Base-by-base conservation (phyloP, 2,113 vertebrate species). In the Psammodynastes pulverulentus region DNA sequence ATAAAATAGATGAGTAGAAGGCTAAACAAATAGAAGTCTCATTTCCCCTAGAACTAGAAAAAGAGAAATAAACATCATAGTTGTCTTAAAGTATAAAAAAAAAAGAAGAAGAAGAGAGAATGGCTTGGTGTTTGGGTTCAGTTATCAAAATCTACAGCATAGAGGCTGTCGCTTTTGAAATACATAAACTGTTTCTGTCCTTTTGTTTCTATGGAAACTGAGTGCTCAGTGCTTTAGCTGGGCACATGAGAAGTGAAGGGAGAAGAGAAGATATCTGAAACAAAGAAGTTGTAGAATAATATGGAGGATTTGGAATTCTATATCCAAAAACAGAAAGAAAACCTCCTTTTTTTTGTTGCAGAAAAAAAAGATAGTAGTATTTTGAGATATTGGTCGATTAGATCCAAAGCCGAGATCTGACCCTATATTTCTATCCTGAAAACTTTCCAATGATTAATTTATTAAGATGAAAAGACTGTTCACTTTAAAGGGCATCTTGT, bases 151-250 rank as follows among this genome's bases (percentile, higher is more conserved):
- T 97, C 97, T 95, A 96, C 95, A 97, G 95, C 94, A 97, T 97
- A 98, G 95, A 97, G 95, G 94, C 97, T 97, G 97, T 97, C 97
- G 97, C 96, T 97, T 97, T 97, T 98, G 97, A 98, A 98, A 97
- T 97, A 97, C 96, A 97, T 97, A 98, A 97, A 98, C 96, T 97
- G 96, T 97, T 97, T 97, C 97, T 97, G 94, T 96, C 96, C 96
- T 95, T 96, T 95, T 94, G 98, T 98, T 97, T 97, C 98, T 96
- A 98, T 98, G 96, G 97, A 95, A 98, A 98, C 98, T 95, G 96
- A 97, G 96, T 94, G 96, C 96, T 97, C 95, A 97, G 96, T 97
- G 96, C 96, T 95, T 97, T 96, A 95, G 96, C 96, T 97, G 96
- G 96, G 95, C 95, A 97, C 96, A 97, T 89, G 72, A 97, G 93